Evolutionary conservation across 1,140 invertebrate genomes (phyloP), one percentile per base, ranked within the genome.

Genomic region (Scaptomyza graminum): DNA sequence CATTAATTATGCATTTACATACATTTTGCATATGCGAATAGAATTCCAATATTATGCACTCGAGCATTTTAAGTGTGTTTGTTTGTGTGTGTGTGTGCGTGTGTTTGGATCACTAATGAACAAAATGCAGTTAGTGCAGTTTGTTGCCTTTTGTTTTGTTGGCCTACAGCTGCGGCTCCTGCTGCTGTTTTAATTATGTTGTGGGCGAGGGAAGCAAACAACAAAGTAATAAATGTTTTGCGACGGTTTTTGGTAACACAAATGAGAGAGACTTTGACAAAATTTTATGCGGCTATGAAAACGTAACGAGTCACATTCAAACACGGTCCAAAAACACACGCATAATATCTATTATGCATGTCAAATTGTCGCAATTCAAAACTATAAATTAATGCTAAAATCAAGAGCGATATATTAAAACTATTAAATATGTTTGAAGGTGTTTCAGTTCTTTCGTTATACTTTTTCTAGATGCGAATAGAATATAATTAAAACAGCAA

Each of bases 1-100:
- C 63, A 72, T 72, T 72, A 67, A 72, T 72, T 72, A 72, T 67
- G 69, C 69, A 72, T 67, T 72, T 72, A 67, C 69, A 72, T 67
- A 67, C 69, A 72, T 67, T 63, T 72, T 72, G 69, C 69, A 67
- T 72, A 67, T 72, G 63, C 63, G 62, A 37, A 71, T 71, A 67
- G 63, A 66, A 72, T 67, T 67, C 44, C 41, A 64, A 70, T 70
- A 51, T 64, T 70, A 71, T 71, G 68, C 68, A 59, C 68, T 65
- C 54, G 34, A 39, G 61, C 37, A 51, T 37, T 63, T 55, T 54
- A 49, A 44, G 51, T 43, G 51, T 37, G 60, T 44, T 7, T 31
- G 28, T 31, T 31, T 22, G 18, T 22, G 43, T 63, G 9, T 56
- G 37, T 50, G 34, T 64, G 25, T 56, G n/a, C n/a, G 15, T 64